A percentile compares a stretch with the other conserved stretches of the same genome.
phyloP scores from a whole-genome alignment of 2,797 vertebrate genomes.

The Taeniopygia guttata region DNA sequence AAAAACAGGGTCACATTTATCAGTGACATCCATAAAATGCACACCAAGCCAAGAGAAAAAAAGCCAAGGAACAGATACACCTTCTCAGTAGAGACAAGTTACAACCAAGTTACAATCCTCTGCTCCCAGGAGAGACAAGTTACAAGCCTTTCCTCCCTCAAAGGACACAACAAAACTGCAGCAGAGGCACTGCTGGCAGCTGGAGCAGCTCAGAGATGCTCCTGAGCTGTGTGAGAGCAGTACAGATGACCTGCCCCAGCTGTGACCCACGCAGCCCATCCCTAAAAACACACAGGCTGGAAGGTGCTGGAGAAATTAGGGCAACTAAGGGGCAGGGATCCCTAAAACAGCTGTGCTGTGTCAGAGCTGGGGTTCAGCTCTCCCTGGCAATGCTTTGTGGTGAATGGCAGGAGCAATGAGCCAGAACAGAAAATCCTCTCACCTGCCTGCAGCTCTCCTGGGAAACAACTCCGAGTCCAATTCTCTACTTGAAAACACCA shows the following conservation, averaged over 20 bases:
- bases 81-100: background rate
- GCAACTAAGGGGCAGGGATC: background rate
- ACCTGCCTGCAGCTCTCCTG: background rate
- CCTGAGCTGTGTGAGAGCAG: background rate
- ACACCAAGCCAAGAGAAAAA: background rate
- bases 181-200: background rate
- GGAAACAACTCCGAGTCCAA: background rate
- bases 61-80: background rate
- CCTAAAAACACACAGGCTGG: background rate
- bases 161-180: background rate
- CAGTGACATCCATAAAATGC: background rate
- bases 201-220: background rate
- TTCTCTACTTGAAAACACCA: background rate
- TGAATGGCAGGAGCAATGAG: rapidly evolving
- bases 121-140: background rate
- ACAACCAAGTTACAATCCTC: background rate
- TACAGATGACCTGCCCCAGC: background rate
- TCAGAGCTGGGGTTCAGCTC: background rate
- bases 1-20: background rate
- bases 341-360: background rate
- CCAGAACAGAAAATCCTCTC: background rate
- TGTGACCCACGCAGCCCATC: background rate
- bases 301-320: background rate
- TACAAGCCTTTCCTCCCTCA: background rate
- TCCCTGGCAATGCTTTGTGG: background rate